Percentiles rank a stretch among this genome's conserved stretches.
Conservation (phyloP, 2,888 invertebrate species). For the Melieria picta region DNA sequence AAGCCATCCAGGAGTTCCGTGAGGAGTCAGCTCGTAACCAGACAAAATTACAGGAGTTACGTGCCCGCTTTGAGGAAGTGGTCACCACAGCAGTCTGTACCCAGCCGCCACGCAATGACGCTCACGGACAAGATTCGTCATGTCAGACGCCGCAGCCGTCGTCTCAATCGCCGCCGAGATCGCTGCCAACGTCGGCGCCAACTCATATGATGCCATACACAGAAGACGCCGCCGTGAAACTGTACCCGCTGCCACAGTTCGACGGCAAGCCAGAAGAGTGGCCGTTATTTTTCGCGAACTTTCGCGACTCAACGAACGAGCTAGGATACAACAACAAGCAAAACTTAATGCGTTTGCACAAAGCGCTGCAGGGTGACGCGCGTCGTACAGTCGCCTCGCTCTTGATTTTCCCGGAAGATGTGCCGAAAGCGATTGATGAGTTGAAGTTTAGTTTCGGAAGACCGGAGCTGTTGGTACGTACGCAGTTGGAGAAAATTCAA, state of each 20-base stretch:
- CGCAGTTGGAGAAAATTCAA: constrained; percentile 31
- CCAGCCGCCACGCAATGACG: no score
- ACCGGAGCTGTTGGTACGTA: constrained; percentile 27
- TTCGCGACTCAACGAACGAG: constrained; percentile 4
- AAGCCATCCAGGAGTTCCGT: no score
- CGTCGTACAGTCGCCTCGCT: constrained; percentile 8
- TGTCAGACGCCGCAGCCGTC: no score
- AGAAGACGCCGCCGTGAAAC: background rate
- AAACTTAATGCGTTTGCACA: constrained; percentile 16
- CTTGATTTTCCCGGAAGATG: constrained; percentile 17
- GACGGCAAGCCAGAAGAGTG: constrained; percentile 20
- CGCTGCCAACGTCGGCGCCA: no score
- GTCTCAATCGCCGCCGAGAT: no score
- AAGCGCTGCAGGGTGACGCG: constrained; percentile 2
- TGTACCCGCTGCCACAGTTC: constrained; percentile 7
- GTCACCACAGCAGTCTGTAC: no score
- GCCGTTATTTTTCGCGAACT: background rate
- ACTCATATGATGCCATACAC: no score
- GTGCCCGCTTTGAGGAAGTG: no score
- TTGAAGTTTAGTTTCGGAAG: constrained; percentile 36
- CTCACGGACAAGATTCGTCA: no score
- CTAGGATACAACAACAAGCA: constrained; percentile 7
- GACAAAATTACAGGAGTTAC: no score
- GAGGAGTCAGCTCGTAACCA: no score
- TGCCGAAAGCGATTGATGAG: constrained; percentile 21